Evolutionary conservation across 2,113 vertebrate genomes (phyloP).

Genomic region (Archocentrus centrarchus): DNA sequence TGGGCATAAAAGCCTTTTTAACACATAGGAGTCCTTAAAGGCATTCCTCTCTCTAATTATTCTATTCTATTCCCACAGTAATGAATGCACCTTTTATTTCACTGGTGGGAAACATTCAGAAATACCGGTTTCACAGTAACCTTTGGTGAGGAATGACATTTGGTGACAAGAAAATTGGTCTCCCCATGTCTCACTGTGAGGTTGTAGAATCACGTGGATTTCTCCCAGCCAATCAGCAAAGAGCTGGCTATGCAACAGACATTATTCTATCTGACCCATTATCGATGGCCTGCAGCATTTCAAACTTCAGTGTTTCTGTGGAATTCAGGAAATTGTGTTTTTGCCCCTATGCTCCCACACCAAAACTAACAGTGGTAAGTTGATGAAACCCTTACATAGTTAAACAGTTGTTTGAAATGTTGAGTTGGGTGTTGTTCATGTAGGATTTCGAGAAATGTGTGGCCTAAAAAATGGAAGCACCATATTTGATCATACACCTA

Average conservation of each 20-base stretch:
- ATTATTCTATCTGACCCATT: too few species aligned
- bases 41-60: neutral
- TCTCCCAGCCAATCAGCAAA: neutral
- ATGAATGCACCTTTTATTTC: neutral
- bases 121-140: neutral
- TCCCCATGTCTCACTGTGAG: neutral
- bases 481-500: neutral
- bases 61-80: neutral
- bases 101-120: neutral
- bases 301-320: too few species aligned
- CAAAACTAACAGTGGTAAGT: too few species aligned
- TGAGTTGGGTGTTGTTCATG: neutral
- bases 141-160: neutral
- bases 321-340: too few species aligned
- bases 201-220: neutral
- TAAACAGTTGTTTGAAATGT: too few species aligned
- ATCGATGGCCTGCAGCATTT: too few species aligned
- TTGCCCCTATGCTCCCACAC: too few species aligned
- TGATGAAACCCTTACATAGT: too few species aligned
- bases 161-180: neutral
- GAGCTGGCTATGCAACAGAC: neutral
- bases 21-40: neutral
- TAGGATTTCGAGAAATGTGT: neutral
- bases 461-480: neutral
- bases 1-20: conserved; percentile 21